These are phyloP conservation scores for Lapara coniferarum DNA, from an alignment of 2,888 invertebrate species.

Conservation along the genomic window DNA sequence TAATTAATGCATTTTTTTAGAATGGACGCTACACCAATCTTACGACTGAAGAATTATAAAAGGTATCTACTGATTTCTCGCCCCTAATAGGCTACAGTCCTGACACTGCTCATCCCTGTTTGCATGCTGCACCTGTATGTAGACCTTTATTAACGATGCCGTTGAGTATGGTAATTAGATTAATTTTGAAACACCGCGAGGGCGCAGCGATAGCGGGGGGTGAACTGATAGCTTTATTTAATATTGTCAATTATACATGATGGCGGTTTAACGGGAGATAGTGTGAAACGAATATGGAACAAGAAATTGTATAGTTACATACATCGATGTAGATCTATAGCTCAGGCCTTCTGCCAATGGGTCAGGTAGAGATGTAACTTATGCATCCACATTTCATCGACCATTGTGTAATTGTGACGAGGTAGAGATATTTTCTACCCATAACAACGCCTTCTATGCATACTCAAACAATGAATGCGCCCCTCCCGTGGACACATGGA, in stretches of 20 bases:
- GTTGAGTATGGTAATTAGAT: constrained; percentile 18
- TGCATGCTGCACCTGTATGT: not conserved
- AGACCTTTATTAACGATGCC: constrained; percentile 4
- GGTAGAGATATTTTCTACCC: too few species aligned
- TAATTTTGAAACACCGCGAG: constrained; percentile 2
- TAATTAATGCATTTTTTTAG: too few species aligned
- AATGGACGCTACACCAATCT: too few species aligned
- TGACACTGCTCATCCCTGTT: not conserved
- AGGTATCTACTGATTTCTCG: too few species aligned
- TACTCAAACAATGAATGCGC: not conserved
- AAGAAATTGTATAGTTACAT: too few species aligned
- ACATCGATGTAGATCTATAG: too few species aligned
- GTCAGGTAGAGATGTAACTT: too few species aligned
- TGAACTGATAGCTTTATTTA: constrained; percentile 3
- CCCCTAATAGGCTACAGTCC: too few species aligned
- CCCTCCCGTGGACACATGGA: not conserved
- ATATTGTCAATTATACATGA: not conserved
- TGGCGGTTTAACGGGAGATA: not conserved
- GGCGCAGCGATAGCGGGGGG: not conserved
- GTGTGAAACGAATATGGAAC: not conserved
- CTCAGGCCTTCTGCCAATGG: too few species aligned
- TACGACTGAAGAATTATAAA: too few species aligned
- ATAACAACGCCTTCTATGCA: not conserved
- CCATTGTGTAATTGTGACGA: too few species aligned
- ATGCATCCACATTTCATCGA: too few species aligned